Evolutionary conservation across 2,113 vertebrate genomes (phyloP), one percentile per base, ranked within the genome.

Genomic region (Corapipo altera): DNA sequence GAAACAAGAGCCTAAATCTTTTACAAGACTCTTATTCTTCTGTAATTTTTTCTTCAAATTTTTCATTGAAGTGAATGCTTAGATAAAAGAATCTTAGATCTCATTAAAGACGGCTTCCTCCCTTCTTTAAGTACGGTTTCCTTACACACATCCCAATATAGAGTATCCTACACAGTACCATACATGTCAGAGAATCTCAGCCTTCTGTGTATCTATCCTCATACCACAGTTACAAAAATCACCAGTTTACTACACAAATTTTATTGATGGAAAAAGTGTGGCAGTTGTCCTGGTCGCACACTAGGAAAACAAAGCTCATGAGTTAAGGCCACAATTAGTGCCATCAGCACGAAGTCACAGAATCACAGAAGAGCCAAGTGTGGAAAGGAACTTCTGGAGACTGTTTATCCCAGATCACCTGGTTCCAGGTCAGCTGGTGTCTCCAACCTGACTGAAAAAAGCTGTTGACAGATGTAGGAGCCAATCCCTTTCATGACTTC

Each of bases 201-300:
- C 17, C 14, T 57, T 74, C 37, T 66, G 22, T 30, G 0, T 24
- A 44, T 30, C 12, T 46, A 41, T 14, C 19, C 22, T 75, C 62
- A 64, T 28, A 41, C 28, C 39, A 55, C 17, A 76, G 44, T 18
- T 61, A 79, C 26, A 28, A 79, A 79, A 69, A 62, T 28, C 2
- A 72, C 15, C 15, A 75, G 41, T 28, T 13, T 69, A 30, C 26
- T 23, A 48, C 0, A 2, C 18, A n/a, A 11, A 44, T 65, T 48
- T 55, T 69, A 84, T 7, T 30, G 16, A 79, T 37, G 17, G 67
- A 30, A 35, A 21, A 73, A 69, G 16, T 0, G 14, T 23, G 24
- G 32, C 52, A 43, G 6, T 0, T 3, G 18, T 18, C 32, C 35
- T 9, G 1, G 19, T 28, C 26, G 51, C 16, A 35, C 30, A 65